Evolutionary conservation across 1,140 invertebrate species (phyloP).

Genomic region (Nylanderia fulva): DNA sequence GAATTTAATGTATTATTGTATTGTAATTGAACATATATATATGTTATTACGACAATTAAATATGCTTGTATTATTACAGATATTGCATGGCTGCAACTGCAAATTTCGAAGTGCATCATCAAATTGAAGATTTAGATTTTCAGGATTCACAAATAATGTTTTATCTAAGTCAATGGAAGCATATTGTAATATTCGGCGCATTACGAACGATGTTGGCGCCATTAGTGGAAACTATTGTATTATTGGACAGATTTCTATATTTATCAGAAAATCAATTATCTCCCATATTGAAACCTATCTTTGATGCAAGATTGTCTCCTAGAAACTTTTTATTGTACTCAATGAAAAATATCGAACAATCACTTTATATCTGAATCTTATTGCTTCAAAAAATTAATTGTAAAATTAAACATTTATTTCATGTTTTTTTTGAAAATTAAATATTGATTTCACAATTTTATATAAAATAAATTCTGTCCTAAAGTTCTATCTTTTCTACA

Average conservation of each 20-base stretch:
- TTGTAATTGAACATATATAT: neutral
- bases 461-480: neutral
- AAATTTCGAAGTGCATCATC: conserved; percentile 85
- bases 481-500: neutral
- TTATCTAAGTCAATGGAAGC: conserved; percentile 89
- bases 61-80: conserved; percentile 82
- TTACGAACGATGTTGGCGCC: conserved; percentile 92
- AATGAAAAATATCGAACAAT: conserved; percentile 69
- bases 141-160: conserved; percentile 79
- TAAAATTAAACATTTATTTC: conserved; percentile 9
- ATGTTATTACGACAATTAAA: conserved; percentile 13
- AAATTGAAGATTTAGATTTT: conserved; percentile 80
- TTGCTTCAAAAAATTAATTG: neutral
- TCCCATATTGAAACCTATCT: conserved; percentile 85
- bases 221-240: conserved; percentile 92
- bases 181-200: conserved; percentile 92
- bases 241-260: conserved; percentile 92
- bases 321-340: conserved; percentile 89
- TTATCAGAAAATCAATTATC: conserved; percentile 89
- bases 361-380: neutral
- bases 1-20: conserved; percentile 14
- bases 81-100: conserved; percentile 88
- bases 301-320: conserved; percentile 89
- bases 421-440: too few relatives aligned
- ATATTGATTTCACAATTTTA: neutral